These are phyloP conservation scores for Drosophila suboccidentalis DNA, from an alignment of 2,888 invertebrate species.

Conservation along the genomic window DNA sequence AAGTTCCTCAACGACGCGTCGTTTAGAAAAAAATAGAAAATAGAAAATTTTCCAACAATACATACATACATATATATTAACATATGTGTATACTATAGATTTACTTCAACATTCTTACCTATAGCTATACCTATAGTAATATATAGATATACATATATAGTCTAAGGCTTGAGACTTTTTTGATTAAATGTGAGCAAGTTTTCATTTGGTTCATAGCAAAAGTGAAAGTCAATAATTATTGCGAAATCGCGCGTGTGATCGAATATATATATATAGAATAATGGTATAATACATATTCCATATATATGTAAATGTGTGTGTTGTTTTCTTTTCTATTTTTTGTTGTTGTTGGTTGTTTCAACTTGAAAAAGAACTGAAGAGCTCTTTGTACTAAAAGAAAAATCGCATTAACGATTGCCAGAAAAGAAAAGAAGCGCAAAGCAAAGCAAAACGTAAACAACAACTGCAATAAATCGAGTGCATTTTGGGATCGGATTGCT, in stretches of 20 bases:
- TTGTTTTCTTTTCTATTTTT: constrained; percentile 29
- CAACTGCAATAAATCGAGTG: constrained; percentile 45
- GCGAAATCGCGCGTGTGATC: constrained; percentile 73
- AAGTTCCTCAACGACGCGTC: constrained; percentile 66
- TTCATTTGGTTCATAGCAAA: constrained; percentile 23
- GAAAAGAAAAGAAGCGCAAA: background rate
- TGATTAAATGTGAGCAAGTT: constrained; percentile 7
- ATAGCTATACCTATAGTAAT: constrained; percentile 14
- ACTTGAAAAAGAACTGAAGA: constrained; percentile 46
- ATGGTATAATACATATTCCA: constrained; percentile 18
- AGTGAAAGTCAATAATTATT: constrained; percentile 73
- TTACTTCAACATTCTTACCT: constrained; percentile 14
- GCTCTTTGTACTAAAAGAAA: constrained; percentile 64
- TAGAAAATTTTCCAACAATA: constrained; percentile 52
- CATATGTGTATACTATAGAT: constrained; percentile 23
- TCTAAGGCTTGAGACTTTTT: background rate
- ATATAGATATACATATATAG: constrained; percentile 8
- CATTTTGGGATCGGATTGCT: constrained; percentile 48
- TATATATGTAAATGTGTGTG: constrained; percentile 29
- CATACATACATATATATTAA: constrained; percentile 5
- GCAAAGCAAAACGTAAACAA: constrained; percentile 32
- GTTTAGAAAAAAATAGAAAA: constrained; percentile 30
- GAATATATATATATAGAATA: constrained; percentile 38
- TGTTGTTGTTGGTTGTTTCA: constrained; percentile 20
- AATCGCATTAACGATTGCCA: constrained; percentile 68